Base-by-base conservation (phyloP, 2,888 invertebrate genomes). In the Scaptodrosophila latifasciaeformis region DNA sequence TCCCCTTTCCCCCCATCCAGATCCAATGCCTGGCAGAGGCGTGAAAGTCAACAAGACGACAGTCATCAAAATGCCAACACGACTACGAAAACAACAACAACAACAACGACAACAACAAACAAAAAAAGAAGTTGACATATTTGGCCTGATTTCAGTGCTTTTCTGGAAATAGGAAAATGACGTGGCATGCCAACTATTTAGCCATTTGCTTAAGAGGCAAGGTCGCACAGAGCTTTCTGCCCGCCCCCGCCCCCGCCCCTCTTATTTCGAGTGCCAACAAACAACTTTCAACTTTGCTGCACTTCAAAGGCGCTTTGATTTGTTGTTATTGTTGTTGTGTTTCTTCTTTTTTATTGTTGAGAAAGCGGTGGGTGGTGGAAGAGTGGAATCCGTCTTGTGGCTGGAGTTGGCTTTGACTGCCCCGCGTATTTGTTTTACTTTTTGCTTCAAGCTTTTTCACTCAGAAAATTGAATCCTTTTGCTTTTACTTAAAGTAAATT, bases 401-500 rank as follows among this genome's bases (percentile, higher is more conserved):
- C 27, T 6, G 27, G 5, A 27, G 27, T 9, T 27, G 27, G 27
- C 27, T 27, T 5, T 27, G 27, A 27, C 27, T 27, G 27, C 5
- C 5, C 51, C 54, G 56, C 54, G 58, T 58, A 65, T 24, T 54
- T 43, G 45, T 29, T 56, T 53, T 18, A 37, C 49, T 51, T 40
- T 47, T 49, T 50, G 15, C 37, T 43, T 13, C 15, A 31, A 49
- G 40, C 29, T 49, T 49, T 49, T 49, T 49, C 49, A 49, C 42
- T 49, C 60, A 24, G 48, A 65, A 74, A 78, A 78, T 80, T 70
- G 69, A 75, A 75, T 75, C 75, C 75, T 71, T 75, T 79, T 70
- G 45, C 64, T 78, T 70, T 70, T 55, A n/a, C n/a, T n/a, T n/a
- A n/a, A n/a, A n/a, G n/a, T n/a, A n/a, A n/a, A n/a, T n/a, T n/a